Evolutionary conservation across 1,140 invertebrate species (phyloP), one percentile per base, ranked within the genome.

Genomic region (Gryon sp.): DNA sequence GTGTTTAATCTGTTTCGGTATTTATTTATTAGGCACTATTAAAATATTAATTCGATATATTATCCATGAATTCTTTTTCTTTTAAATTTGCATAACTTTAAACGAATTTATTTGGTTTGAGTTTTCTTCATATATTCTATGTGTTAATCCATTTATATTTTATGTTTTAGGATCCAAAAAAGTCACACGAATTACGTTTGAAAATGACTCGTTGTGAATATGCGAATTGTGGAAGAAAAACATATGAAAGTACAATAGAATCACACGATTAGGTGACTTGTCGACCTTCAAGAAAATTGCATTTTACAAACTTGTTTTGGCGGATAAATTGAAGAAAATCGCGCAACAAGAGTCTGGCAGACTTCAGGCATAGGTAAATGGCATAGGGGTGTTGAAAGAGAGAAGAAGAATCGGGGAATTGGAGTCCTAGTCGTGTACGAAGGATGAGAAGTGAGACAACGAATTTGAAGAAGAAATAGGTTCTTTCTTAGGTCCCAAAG

Each of bases 301-400:
- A 85, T 87, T 86, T 87, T 86, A 83, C 84, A 87, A 87, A 87
- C 86, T 87, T 87, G 84, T 87, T 87, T 86, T 83, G 82, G 81
- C 82, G 79, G 80, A 86, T 84, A 85, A 87, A 87, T 87, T 86
- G 86, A 82, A 85, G 83, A 74, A 82, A 87, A 84, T 84, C 83
- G 84, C 79, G 82, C 66, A 78, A 79, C 62, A 72, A 73, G 53
- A 26, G 53, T 30, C 12, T 76, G 59, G 66, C 2, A 32, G 2
- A 68, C 38, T 32, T 28, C 18, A 45, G 45, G 53, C 50, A 57
- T 48, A 60, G 43, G 36, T 68, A 60, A 76, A 69, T 76, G 38
- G 53, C 43, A 65, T 40, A 50, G 53, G 75, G 53, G 75, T 77
- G 75, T 72, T 52, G 62, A 75, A 57, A 78, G 72, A 72, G 66